A percentile compares a stretch with the other conserved stretches of the same genome.
Conservation (phyloP, 2,888 invertebrate species). For the Creontiades dilutus region DNA sequence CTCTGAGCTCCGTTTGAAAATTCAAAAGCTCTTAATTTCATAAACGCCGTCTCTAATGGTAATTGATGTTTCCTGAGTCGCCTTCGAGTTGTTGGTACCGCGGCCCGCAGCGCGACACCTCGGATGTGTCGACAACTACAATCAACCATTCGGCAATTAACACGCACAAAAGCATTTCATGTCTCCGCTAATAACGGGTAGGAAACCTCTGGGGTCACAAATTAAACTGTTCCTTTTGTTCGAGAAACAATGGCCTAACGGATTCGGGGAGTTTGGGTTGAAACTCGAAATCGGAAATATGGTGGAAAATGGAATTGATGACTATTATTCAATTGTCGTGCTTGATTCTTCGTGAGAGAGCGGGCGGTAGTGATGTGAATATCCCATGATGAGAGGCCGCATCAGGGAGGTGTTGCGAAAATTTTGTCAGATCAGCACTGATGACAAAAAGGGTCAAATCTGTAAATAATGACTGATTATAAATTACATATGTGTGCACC, state of each 20-base stretch:
- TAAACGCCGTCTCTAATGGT: constrained; percentile 29
- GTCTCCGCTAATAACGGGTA: neutral
- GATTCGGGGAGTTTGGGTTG: neutral
- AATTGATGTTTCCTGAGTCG: neutral
- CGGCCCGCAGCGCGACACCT: neutral
- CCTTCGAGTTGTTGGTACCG: neutral
- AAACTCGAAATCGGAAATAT: constrained; percentile 7
- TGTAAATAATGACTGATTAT: too few relatives aligned
- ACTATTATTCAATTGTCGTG: neutral
- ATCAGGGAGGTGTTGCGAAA: too few relatives aligned
- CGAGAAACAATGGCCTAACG: constrained; percentile 14
- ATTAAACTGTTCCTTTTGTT: constrained; percentile 5
- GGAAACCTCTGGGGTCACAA: constrained; percentile 3
- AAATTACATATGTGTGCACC: too few relatives aligned
- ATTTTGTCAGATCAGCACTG: too few relatives aligned
- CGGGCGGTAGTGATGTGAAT: neutral
- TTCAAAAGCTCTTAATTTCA: neutral
- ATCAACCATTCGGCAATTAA: constrained; percentile 11
- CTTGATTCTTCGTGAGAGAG: neutral
- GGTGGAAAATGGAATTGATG: constrained; percentile 25
- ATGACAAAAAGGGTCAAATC: too few relatives aligned
- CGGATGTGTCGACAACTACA: neutral
- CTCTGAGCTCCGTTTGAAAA: neutral
- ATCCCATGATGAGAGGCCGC: too few relatives aligned
- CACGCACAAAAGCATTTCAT: neutral